A percentile compares a stretch with the other conserved stretches of the same genome.
These are phyloP conservation scores for Chymomyza costata DNA, from an alignment of 1,140 invertebrate species.

Conservation along the genomic window DNA sequence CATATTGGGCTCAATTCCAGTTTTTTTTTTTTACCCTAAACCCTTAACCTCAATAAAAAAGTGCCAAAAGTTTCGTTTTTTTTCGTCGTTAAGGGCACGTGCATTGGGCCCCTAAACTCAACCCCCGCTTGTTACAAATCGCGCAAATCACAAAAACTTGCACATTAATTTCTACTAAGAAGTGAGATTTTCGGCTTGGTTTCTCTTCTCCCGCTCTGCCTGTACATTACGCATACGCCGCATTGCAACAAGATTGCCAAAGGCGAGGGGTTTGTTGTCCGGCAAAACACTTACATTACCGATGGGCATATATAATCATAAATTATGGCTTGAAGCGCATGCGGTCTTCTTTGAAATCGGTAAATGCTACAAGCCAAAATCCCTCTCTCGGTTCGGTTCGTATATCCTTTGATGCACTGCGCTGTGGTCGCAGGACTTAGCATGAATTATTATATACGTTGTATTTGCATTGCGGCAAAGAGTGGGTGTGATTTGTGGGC, in stretches of 20 bases:
- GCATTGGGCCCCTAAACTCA: no score
- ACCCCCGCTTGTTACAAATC: constrained; percentile 33
- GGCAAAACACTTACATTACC: no score
- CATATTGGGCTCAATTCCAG: no score
- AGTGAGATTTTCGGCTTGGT: no score
- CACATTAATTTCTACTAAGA: constrained; percentile 64
- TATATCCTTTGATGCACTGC: constrained; percentile 48
- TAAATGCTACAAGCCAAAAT: constrained; percentile 25
- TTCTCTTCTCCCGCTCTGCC: no score
- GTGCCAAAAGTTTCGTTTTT: constrained; percentile 25
- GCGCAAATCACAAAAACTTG: constrained; percentile 12
- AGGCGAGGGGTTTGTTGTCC: no score
- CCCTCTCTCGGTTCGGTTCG: constrained; percentile 22
- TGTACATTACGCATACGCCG: no score
- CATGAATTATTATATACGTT: constrained; percentile 41
- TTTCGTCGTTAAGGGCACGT: constrained; percentile 19
- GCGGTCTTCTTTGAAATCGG: constrained; percentile 35
- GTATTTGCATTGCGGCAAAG: constrained; percentile 42
- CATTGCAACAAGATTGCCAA: no score
- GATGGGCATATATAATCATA: constrained; percentile 47
- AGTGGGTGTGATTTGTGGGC: neutral
- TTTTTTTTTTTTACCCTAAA: constrained; percentile 2
- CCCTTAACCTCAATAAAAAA: constrained; percentile 27
- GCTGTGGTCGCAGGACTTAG: constrained; percentile 32
- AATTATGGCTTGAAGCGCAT: constrained; percentile 48